Conservation (phyloP, 2,888 invertebrate genomes). For the Leptura quadrifasciata region DNA sequence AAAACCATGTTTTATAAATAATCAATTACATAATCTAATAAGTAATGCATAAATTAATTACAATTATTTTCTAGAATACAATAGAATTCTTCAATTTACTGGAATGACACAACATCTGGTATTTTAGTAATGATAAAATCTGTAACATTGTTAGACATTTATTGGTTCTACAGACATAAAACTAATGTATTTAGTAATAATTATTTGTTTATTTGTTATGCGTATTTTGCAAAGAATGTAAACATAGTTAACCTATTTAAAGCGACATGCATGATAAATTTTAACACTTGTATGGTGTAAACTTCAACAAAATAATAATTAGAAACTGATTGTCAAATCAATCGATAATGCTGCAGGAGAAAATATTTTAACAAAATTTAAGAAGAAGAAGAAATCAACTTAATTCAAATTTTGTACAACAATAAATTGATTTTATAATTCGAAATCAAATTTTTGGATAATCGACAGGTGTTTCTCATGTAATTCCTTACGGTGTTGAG, state of each 20-base stretch:
- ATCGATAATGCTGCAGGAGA: too few species aligned
- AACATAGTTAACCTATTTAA: slow-evolving; percentile 45
- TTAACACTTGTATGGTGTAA: slow-evolving; percentile 1
- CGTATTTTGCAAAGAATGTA: slow-evolving; percentile 42
- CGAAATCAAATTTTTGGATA: too few species aligned
- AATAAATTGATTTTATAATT: too few species aligned
- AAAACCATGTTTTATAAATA: too few species aligned
- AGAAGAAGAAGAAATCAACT: too few species aligned
- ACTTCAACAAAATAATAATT: neutral
- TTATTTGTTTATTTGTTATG: slow-evolving; percentile 19
- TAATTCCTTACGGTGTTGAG: too few species aligned
- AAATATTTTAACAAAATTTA: too few species aligned
- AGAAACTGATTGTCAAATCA: neutral
- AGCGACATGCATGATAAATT: slow-evolving; percentile 18
- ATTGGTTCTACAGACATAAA: slow-evolving; percentile 4
- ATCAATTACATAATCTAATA: neutral
- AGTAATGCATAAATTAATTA: neutral
- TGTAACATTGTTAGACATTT: neutral
- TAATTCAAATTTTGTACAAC: too few species aligned
- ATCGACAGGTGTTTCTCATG: too few species aligned
- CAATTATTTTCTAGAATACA: neutral
- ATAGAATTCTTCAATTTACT: neutral
- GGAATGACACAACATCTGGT: neutral
- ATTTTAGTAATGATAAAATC: neutral
- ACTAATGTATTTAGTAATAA: slow-evolving; percentile 21